A percentile compares a stretch with the other conserved stretches of the same genome.
Evolutionary conservation across 2,888 invertebrate genomes (phyloP).

Genomic region (Cabera pusaria): DNA sequence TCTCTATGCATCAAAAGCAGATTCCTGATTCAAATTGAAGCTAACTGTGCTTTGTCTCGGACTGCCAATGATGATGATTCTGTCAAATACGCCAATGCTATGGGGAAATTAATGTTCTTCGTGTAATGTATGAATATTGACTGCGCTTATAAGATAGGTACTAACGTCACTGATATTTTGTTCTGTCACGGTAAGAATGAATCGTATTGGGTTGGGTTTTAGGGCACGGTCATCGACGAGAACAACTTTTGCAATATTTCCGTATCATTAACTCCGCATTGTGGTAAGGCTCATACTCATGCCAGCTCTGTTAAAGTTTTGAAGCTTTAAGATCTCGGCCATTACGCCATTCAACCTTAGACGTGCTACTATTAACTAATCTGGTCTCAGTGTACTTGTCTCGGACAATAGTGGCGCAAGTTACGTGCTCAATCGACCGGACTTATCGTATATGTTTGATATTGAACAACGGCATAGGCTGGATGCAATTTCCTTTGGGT

Average conservation of each 20-base stretch:
- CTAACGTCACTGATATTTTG: too few species aligned
- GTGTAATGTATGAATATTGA: too few species aligned
- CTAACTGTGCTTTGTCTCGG: background rate
- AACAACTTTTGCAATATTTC: slow-evolving; percentile 18
- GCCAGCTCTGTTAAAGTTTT: slow-evolving; percentile 1
- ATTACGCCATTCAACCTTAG: slow-evolving; percentile 46
- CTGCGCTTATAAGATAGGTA: too few species aligned
- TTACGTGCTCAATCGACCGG: slow-evolving; percentile 41
- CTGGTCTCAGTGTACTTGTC: slow-evolving; percentile 50
- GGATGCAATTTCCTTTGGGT: slow-evolving; percentile 23
- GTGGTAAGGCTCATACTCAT: slow-evolving; percentile 3
- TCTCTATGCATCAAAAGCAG: slow-evolving; percentile 5
- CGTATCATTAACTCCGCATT: slow-evolving; percentile 20
- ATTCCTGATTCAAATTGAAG: slow-evolving; percentile 1
- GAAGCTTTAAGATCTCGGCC: slow-evolving; percentile 18
- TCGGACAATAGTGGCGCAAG: slow-evolving; percentile 52
- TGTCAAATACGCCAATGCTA: too few species aligned
- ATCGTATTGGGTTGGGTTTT: too few species aligned
- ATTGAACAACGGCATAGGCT: slow-evolving; percentile 16
- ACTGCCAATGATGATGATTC: too few species aligned
- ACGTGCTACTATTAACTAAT: slow-evolving; percentile 23
- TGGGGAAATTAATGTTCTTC: too few species aligned
- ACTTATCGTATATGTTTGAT: slow-evolving; percentile 16
- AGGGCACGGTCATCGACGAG: slow-evolving; percentile 8
- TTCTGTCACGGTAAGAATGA: too few species aligned